Percentiles rank a stretch among this genome's conserved stretches.
phyloP scores from a whole-genome alignment of 2,888 invertebrate species.

The Protophormia terraenovae region DNA sequence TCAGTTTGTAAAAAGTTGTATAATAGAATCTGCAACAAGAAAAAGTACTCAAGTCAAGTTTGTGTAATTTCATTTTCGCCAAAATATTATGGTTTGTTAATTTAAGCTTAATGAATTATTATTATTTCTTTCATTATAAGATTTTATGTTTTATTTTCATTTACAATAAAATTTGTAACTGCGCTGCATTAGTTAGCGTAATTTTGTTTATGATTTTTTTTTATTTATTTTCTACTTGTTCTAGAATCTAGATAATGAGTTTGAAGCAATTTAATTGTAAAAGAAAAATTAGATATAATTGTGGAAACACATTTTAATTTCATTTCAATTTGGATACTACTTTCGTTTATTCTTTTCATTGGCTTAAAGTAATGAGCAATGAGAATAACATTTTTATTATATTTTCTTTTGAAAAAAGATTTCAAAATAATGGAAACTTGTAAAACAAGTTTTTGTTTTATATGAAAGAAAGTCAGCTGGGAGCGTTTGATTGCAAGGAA shows the following conservation, averaged over 20 bases:
- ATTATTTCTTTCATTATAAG: neutral
- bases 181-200: neutral
- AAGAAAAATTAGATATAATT: constrained; percentile 47
- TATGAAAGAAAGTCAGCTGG: neutral
- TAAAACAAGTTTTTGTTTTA: neutral
- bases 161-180: neutral
- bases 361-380: constrained; percentile 31
- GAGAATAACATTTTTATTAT: neutral
- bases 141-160: neutral
- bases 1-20: neutral
- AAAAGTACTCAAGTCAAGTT: neutral
- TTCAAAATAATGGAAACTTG: neutral
- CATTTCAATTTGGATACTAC: neutral
- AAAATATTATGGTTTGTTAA: constrained; percentile 55
- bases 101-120: constrained; percentile 51
- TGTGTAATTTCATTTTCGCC: neutral
- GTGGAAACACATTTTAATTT: constrained; percentile 54
- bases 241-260: neutral
- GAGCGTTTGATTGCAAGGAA: neutral
- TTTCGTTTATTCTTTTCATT: neutral
- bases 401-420: neutral
- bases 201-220: neutral
- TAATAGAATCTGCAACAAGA: neutral
- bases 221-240: neutral
- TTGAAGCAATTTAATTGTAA: neutral